Conservation (phyloP, 2,888 invertebrate genomes). For the Saturnia pavonia region DNA sequence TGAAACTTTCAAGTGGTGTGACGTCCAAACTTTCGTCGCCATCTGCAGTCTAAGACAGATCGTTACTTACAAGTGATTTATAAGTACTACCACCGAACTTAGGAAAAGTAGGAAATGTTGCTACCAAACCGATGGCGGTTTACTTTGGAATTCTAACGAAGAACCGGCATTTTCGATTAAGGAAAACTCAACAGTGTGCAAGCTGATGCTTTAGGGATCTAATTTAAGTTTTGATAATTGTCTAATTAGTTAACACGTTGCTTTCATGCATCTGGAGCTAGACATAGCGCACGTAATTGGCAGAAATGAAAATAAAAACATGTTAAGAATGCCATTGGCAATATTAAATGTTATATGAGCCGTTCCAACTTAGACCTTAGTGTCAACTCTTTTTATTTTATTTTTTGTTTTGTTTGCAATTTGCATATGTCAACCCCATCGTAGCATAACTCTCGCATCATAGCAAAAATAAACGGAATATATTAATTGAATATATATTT, state of each 20-base stretch:
- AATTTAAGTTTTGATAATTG: not conserved
- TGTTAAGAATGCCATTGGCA: not conserved
- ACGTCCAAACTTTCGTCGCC: slow-evolving; percentile 42
- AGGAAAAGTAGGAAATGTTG: slow-evolving; percentile 27
- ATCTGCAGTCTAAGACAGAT: slow-evolving; percentile 47
- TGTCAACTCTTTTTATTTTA: too few species aligned
- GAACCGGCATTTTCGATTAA: not conserved
- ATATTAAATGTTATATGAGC: not conserved
- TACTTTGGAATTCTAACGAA: not conserved
- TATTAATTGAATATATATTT: too few species aligned
- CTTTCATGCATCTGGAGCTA: too few species aligned
- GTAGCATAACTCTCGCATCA: too few species aligned
- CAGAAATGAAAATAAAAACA: too few species aligned
- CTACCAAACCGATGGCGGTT: not conserved
- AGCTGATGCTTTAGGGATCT: not conserved
- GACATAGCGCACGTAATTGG: too few species aligned
- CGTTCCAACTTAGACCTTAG: not conserved
- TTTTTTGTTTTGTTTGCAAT: too few species aligned
- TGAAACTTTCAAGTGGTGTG: slow-evolving; percentile 32
- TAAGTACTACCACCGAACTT: slow-evolving; percentile 44
- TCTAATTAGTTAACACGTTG: not conserved
- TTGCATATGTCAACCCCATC: too few species aligned
- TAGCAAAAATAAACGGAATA: too few species aligned
- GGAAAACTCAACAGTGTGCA: not conserved
- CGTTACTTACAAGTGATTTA: slow-evolving; percentile 61